Percentiles rank a stretch among this genome's conserved stretches.
Conservation (phyloP, 1,140 invertebrate genomes). For the Bemisia tabaci region DNA sequence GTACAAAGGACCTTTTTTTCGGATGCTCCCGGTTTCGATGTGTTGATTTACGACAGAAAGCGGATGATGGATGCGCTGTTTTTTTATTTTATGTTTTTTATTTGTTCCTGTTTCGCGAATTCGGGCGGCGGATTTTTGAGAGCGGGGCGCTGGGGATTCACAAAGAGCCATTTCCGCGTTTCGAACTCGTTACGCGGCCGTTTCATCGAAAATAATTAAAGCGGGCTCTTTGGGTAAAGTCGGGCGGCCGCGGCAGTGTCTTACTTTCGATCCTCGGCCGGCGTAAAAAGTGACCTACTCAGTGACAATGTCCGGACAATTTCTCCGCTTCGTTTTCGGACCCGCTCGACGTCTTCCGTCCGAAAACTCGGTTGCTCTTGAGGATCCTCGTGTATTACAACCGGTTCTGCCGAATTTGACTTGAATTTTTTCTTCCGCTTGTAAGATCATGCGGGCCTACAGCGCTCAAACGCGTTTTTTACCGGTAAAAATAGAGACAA, state of each 20-base stretch:
- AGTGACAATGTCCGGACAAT: not conserved
- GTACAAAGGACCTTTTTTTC: not conserved
- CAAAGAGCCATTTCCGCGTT: not conserved
- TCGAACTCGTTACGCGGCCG: not conserved
- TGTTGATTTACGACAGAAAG: not conserved
- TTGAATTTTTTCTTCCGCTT: no score
- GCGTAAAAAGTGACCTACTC: not conserved
- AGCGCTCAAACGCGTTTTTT: no score
- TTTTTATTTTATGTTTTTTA: not conserved
- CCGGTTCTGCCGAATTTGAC: no score
- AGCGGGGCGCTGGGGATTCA: no score
- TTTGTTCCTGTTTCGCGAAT: not conserved
- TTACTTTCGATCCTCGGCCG: not conserved
- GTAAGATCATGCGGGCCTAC: no score
- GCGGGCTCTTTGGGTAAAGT: not conserved
- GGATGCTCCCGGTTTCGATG: not conserved
- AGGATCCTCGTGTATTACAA: no score
- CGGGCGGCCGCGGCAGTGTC: not conserved
- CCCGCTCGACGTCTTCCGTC: no score
- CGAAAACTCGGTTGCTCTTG: no score
- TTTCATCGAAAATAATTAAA: not conserved
- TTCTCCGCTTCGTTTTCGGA: not conserved
- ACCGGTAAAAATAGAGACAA: no score
- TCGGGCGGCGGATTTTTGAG: not conserved
- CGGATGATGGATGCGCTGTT: not conserved